A percentile compares a stretch with the other conserved stretches of the same genome.
These are phyloP conservation scores for Hypotaenidia okinawae DNA, from an alignment of 2,797 vertebrate species.

Conservation along the genomic window DNA sequence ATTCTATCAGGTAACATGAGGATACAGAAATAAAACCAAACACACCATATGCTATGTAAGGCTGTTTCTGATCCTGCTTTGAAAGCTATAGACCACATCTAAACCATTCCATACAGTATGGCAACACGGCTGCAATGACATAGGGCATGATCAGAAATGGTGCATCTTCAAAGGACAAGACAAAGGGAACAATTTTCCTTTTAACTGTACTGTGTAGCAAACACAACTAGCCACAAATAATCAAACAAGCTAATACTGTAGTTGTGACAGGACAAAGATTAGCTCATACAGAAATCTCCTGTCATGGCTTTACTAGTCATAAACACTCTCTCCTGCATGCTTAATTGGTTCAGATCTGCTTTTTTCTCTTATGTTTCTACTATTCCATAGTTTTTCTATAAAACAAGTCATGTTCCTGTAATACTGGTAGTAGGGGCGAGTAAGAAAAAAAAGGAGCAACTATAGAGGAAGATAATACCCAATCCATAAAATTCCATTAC, in stretches of 20 bases:
- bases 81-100: not conserved
- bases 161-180: not conserved
- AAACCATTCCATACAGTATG: not conserved
- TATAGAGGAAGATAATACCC: not conserved
- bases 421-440: accelerated
- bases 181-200: not conserved
- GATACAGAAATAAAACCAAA: not conserved
- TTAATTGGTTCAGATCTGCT: not conserved
- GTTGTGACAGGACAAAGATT: not conserved
- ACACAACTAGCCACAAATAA: not conserved
- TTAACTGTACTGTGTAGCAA: not conserved
- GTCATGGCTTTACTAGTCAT: not conserved
- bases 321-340: not conserved
- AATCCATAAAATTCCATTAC: accelerated
- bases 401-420: not conserved
- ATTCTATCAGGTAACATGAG: not conserved
- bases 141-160: not conserved
- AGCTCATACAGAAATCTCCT: not conserved
- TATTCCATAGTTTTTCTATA: not conserved
- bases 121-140: not conserved
- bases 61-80: not conserved
- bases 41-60: not conserved
- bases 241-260: not conserved
- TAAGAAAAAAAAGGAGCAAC: not conserved
- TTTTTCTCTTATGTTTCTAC: not conserved